Evolutionary conservation across 2,888 invertebrate genomes (phyloP).

Genomic region (Chesias legatella): DNA sequence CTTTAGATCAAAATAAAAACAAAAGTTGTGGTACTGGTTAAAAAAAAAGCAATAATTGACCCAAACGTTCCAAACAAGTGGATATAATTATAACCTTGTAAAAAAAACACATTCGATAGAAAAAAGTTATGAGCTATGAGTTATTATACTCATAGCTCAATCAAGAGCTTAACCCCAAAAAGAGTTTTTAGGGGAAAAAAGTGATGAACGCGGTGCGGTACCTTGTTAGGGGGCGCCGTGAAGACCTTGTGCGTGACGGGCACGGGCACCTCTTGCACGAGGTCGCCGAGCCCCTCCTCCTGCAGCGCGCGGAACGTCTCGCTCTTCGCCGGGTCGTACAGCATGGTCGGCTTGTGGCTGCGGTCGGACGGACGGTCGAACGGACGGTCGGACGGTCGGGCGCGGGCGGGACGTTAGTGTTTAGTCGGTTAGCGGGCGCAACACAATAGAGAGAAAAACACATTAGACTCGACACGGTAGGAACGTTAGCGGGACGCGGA

Average conservation of each 20-base stretch:
- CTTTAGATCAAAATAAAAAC: no score
- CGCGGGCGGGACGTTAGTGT: conserved; percentile 62
- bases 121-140: no score
- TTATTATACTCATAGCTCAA: no score
- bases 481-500: conserved; percentile 51
- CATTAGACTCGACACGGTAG: conserved; percentile 55
- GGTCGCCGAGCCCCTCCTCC: conserved; percentile 85
- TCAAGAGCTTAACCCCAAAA: no score
- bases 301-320: conserved; percentile 93
- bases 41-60: no score
- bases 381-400: conserved; percentile 34
- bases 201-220: conserved; percentile 29
- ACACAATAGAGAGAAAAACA: conserved; percentile 59
- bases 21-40: no score
- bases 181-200: no score
- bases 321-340: conserved; percentile 93
- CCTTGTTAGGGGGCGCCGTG: conserved; percentile 83
- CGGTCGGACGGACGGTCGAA: conserved; percentile 29
- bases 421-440: conserved; percentile 79
- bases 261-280: conserved; percentile 84
- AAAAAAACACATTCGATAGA: no score
- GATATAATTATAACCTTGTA: no score
- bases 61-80: no score
- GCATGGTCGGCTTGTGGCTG: conserved; percentile 85
- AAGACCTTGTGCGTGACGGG: conserved; percentile 89